Evolutionary conservation across 2,113 vertebrate genomes (phyloP).

Genomic region (Tupaia chinensis): DNA sequence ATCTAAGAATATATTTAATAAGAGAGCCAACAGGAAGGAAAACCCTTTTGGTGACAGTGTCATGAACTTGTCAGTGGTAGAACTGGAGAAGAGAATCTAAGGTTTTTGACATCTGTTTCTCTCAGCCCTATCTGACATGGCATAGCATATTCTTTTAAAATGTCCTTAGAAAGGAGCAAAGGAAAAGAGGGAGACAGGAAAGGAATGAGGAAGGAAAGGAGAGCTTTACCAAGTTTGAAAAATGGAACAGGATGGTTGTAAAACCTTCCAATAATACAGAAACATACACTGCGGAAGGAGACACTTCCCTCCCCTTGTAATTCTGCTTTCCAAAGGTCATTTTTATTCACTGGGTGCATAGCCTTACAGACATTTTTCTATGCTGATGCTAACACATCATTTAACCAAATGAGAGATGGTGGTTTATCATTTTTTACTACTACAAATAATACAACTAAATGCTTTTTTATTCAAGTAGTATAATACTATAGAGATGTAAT

Average conservation of each 20-base stretch:
- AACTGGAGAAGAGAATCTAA: not conserved
- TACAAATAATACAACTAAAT: not conserved
- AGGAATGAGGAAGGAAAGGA: too few species aligned
- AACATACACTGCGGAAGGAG: not conserved
- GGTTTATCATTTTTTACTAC: not conserved
- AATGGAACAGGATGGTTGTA: not conserved
- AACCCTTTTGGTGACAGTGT: not conserved
- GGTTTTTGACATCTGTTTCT: slow-evolving; percentile 40
- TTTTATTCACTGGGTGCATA: not conserved
- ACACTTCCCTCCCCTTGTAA: not conserved
- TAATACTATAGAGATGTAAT: slow-evolving; percentile 26
- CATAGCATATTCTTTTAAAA: slow-evolving; percentile 1
- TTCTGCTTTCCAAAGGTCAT: slow-evolving; percentile 2
- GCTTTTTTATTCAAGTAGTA: not conserved
- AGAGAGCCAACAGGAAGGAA: not conserved
- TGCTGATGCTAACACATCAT: not conserved
- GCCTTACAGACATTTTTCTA: not conserved
- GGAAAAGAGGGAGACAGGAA: too few species aligned
- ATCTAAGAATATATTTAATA: not conserved
- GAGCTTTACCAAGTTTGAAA: not conserved
- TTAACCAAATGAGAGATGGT: not conserved
- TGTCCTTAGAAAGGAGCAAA: not conserved
- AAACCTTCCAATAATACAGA: not conserved
- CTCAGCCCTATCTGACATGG: not conserved
- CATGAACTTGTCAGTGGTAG: slow-evolving; percentile 2